These are phyloP conservation scores for Caenorhabditis panamensis DNA, from an alignment of 2,888 invertebrate genomes.

Conservation along the genomic window DNA sequence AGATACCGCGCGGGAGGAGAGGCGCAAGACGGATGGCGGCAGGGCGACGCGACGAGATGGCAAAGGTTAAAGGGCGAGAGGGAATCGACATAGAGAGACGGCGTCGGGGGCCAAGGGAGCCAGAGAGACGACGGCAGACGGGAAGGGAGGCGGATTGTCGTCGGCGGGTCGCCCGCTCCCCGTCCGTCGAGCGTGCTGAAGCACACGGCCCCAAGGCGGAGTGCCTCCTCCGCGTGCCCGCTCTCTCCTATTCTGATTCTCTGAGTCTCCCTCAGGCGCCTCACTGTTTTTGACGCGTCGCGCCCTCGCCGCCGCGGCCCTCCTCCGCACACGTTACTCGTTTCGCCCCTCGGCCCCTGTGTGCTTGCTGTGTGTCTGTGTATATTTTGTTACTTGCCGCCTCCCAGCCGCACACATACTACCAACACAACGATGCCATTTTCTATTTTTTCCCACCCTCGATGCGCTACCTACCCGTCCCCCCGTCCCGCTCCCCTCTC, in stretches of 20 bases:
- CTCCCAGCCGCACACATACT: constrained; percentile 61
- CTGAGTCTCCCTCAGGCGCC: constrained; percentile 40
- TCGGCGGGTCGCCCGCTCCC: constrained; percentile 31
- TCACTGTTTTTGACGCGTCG: constrained; percentile 48
- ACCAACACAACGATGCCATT: constrained; percentile 53
- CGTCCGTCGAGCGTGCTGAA: constrained; percentile 35
- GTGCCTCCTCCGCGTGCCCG: constrained; percentile 12
- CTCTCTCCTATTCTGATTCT: constrained; percentile 18
- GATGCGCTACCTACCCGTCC: constrained; percentile 29
- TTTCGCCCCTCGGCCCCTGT: constrained; percentile 37
- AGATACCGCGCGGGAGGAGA: constrained; percentile 48
- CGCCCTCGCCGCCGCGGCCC: constrained; percentile 29
- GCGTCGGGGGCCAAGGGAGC: not conserved
- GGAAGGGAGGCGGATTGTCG: constrained; percentile 24
- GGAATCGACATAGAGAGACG: constrained; percentile 21
- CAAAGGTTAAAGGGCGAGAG: constrained; percentile 58
- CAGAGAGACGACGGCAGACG: constrained; percentile 8
- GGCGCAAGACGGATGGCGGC: constrained; percentile 7
- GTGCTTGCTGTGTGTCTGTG: constrained; percentile 45
- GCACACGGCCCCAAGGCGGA: constrained; percentile 25
- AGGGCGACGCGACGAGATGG: constrained; percentile 23
- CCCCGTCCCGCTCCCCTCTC: not conserved
- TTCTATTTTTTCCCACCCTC: constrained; percentile 59
- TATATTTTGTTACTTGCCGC: constrained; percentile 64
- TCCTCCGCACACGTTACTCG: constrained; percentile 51